Percentiles rank a stretch among this genome's conserved stretches.
These are phyloP conservation scores for Synanthedon tipuliformis DNA, from an alignment of 2,888 invertebrate species.

Conservation along the genomic window DNA sequence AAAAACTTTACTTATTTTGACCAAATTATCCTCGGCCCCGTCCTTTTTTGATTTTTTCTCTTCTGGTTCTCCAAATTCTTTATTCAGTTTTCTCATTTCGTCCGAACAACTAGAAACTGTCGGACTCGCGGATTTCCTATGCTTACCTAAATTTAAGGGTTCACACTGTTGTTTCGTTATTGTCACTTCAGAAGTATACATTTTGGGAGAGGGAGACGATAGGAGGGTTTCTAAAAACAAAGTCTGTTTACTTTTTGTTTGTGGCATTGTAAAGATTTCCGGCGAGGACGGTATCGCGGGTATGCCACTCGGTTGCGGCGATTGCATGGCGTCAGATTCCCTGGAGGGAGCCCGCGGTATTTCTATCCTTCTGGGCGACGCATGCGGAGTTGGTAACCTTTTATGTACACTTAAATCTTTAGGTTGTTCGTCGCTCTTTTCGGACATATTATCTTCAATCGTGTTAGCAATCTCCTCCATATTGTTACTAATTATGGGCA, in stretches of 20 bases:
- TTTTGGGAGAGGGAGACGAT: constrained; percentile 70
- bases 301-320: constrained; percentile 79
- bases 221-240: constrained; percentile 73
- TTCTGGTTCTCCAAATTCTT: constrained; percentile 63
- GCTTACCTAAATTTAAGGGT: constrained; percentile 77
- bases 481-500: constrained; percentile 16
- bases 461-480: constrained; percentile 26
- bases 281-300: constrained; percentile 78
- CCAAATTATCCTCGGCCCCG: constrained; percentile 36
- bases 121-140: constrained; percentile 76
- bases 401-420: constrained; percentile 73
- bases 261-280: constrained; percentile 70
- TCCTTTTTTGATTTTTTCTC: constrained; percentile 51
- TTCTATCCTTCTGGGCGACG: constrained; percentile 57
- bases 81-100: constrained; percentile 72
- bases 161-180: constrained; percentile 72
- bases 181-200: constrained; percentile 69
- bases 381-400: constrained; percentile 49
- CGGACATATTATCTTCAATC: constrained; percentile 41
- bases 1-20: constrained; percentile 50
- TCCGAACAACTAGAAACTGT: constrained; percentile 81
- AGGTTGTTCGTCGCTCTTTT: constrained; percentile 68
- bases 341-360: constrained; percentile 74
- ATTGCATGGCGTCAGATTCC: constrained; percentile 79
- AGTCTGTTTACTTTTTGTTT: constrained; percentile 60